These are phyloP conservation scores for Fukomys damarensis DNA, from an alignment of 2,113 vertebrate genomes.

Conservation along the genomic window DNA sequence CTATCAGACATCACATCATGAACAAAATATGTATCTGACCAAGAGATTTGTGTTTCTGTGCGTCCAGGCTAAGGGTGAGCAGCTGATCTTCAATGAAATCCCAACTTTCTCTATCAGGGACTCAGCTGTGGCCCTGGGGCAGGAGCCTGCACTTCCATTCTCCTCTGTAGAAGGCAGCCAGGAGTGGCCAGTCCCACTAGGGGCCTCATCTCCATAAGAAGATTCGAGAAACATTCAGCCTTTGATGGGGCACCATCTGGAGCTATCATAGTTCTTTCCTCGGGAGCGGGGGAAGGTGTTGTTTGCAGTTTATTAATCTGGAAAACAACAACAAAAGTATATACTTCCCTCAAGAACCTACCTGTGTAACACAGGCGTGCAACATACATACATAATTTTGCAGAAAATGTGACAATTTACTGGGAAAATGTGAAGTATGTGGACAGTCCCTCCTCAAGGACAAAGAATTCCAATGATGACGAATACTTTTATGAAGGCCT, in stretches of 20 bases:
- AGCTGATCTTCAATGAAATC: neutral
- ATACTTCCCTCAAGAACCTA: constrained; percentile 64
- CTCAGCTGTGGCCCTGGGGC: neutral
- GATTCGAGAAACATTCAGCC: neutral
- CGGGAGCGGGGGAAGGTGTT: constrained; percentile 59
- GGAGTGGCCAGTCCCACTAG: neutral
- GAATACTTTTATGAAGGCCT: neutral
- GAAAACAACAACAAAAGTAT: constrained; percentile 52
- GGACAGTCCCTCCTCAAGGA: constrained; percentile 66
- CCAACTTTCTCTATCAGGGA: neutral
- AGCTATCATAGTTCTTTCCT: constrained; percentile 44
- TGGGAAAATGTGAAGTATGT: constrained; percentile 68
- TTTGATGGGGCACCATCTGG: constrained; percentile 68
- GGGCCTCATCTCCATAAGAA: neutral
- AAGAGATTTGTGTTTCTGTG: neutral
- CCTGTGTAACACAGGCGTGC: constrained; percentile 50
- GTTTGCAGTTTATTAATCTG: constrained; percentile 73
- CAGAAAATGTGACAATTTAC: constrained; percentile 63
- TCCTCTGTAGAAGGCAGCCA: neutral
- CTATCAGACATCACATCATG: neutral
- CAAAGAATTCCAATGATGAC: constrained; percentile 53
- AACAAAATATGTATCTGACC: constrained; percentile 25
- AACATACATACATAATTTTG: constrained; percentile 63
- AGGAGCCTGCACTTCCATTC: neutral
- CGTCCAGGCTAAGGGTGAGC: neutral